A percentile compares a stretch with the other conserved stretches of the same genome.
These are phyloP conservation scores for Aspidiotus rigidus DNA, from an alignment of 2,888 invertebrate genomes.

Conservation along the genomic window DNA sequence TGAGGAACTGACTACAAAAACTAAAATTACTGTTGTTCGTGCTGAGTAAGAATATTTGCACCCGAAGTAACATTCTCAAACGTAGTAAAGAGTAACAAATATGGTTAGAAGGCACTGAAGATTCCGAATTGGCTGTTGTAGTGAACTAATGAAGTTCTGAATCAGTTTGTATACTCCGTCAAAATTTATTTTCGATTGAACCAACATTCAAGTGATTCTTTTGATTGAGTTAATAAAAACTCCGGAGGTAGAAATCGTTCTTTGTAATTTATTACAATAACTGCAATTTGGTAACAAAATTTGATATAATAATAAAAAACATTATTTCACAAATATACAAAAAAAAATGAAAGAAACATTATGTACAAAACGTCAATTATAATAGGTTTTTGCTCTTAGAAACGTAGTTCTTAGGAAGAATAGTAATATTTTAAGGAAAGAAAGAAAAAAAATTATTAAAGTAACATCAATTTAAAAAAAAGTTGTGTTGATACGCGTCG, in stretches of 20 bases:
- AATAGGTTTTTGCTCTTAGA: not conserved
- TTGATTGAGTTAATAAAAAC: not conserved
- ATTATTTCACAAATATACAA: conserved; percentile 7
- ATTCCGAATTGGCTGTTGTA: too few species aligned
- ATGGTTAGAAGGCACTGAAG: too few species aligned
- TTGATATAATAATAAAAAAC: conserved; percentile 1
- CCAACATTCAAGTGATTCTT: too few species aligned
- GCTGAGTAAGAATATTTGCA: too few species aligned
- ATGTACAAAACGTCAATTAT: conserved; percentile 1
- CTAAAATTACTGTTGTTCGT: too few species aligned
- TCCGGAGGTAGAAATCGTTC: not conserved
- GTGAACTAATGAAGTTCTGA: too few species aligned
- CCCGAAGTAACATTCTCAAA: too few species aligned
- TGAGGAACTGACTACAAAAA: too few species aligned
- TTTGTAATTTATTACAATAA: conserved; percentile 5
- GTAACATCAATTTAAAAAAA: not conserved
- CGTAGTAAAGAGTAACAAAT: too few species aligned
- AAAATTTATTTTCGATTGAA: too few species aligned
- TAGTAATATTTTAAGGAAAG: not conserved
- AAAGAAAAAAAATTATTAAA: not conserved
- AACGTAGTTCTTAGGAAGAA: too few species aligned
- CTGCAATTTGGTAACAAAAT: conserved; percentile 14
- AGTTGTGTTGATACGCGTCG: not conserved
- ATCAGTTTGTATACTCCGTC: too few species aligned
- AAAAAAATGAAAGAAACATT: not conserved